Conservation (phyloP, 2,113 vertebrate species). For the Anoura caudifer region DNA sequence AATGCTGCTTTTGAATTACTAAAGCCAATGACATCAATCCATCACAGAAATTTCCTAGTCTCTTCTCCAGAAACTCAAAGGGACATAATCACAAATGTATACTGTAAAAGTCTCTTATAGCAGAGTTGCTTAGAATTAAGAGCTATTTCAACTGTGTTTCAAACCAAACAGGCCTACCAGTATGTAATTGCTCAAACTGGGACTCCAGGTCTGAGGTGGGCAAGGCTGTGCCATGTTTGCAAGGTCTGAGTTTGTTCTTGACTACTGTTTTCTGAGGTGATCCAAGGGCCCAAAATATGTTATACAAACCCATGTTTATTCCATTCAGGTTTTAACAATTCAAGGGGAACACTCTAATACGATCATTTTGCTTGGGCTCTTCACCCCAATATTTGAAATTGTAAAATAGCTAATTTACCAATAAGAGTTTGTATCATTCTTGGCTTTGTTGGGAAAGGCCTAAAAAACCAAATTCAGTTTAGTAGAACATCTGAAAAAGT, state of each 20-base stretch:
- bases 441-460: not conserved
- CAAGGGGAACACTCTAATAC: not conserved
- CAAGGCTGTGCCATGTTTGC: not conserved
- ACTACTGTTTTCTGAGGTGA: not conserved
- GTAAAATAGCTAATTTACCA: not conserved
- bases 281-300: not conserved
- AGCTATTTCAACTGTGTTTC: slow-evolving; percentile 48
- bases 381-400: not conserved
- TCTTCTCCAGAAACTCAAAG: slow-evolving; percentile 54
- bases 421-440: not conserved
- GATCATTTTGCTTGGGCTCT: not conserved
- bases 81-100: slow-evolving; percentile 38
- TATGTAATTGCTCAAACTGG: slow-evolving; percentile 7
- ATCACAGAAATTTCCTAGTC: slow-evolving; percentile 41
- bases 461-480: not conserved
- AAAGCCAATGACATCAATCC: slow-evolving; percentile 21
- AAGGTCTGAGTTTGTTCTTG: slow-evolving; percentile 23
- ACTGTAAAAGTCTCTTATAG: not conserved
- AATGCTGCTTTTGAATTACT: slow-evolving; percentile 33
- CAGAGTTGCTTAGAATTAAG: slow-evolving; percentile 45
- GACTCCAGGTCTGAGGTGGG: not conserved
- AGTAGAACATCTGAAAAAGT: not conserved
- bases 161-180: slow-evolving; percentile 13
- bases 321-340: not conserved
- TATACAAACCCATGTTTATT: not conserved